phyloP scores from a whole-genome alignment of 2,888 invertebrate genomes.

The Leptinotarsa rubiginosa region DNA sequence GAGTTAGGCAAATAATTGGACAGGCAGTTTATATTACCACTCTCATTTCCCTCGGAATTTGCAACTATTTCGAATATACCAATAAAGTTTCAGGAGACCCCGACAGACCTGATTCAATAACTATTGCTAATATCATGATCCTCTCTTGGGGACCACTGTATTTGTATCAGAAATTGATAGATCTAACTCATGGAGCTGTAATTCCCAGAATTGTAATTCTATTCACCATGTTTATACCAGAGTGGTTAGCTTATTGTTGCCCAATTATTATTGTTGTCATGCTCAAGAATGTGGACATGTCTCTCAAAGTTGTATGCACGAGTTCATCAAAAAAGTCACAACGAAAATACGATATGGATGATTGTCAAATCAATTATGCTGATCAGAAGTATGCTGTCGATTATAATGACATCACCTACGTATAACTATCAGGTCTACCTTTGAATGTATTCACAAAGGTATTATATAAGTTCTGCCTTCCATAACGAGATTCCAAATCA shows the following conservation, averaged over 20 bases:
- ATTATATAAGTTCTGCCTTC: no score
- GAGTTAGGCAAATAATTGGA: not conserved
- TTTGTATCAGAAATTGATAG: slow-evolving; percentile 35
- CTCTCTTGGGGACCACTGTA: slow-evolving; percentile 43
- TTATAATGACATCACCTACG: not conserved
- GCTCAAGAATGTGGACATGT: slow-evolving; percentile 41
- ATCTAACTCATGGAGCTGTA: slow-evolving; percentile 18
- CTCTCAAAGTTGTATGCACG: slow-evolving; percentile 40
- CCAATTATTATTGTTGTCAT: slow-evolving; percentile 38
- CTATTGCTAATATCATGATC: slow-evolving; percentile 35
- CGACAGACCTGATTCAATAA: slow-evolving; percentile 28
- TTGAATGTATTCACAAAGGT: no score
- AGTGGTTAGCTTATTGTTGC: slow-evolving; percentile 38
- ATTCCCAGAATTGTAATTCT: slow-evolving; percentile 20
- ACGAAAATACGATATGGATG: slow-evolving; percentile 19
- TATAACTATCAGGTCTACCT: not conserved
- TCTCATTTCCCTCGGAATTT: slow-evolving; percentile 22
- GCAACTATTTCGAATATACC: slow-evolving; percentile 27
- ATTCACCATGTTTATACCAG: slow-evolving; percentile 29
- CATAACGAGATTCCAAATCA: no score
- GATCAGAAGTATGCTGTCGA: not conserved
- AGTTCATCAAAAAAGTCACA: slow-evolving; percentile 36
- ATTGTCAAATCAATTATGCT: slow-evolving; percentile 15
- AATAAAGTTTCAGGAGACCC: slow-evolving; percentile 9
- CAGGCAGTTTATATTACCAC: slow-evolving; percentile 13